Percentiles rank a stretch among this genome's conserved stretches.
Conservation (phyloP, 2,888 invertebrate genomes). For the Tachystola acroxantha region DNA sequence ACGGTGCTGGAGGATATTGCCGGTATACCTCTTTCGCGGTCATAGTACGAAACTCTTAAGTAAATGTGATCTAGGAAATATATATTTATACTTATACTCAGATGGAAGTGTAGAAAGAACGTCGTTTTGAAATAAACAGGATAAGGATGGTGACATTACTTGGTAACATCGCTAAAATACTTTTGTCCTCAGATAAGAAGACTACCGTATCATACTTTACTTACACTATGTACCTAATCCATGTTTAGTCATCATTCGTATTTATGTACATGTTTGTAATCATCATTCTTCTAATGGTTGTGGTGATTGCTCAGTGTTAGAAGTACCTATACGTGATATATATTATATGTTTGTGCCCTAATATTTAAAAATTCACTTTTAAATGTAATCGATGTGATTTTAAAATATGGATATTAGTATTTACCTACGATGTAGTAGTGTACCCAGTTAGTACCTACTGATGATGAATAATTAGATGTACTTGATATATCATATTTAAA, state of each 20-base stretch:
- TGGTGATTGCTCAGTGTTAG: conserved; percentile 55
- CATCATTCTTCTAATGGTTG: conserved; percentile 39
- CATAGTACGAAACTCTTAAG: background rate
- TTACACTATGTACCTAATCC: too few species aligned
- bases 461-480: conserved; percentile 9
- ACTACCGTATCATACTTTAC: too few species aligned
- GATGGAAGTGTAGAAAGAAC: background rate
- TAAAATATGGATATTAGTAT: conserved; percentile 26
- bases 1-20: too few species aligned
- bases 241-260: too few species aligned
- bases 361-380: conserved; percentile 27
- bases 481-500: conserved; percentile 28
- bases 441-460: conserved; percentile 17
- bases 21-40: background rate
- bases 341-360: conserved; percentile 25
- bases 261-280: too few species aligned
- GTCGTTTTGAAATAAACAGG: background rate
- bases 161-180: too few species aligned
- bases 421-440: too few species aligned
- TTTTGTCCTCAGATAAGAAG: too few species aligned
- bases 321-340: conserved; percentile 22
- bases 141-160: background rate
- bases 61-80: too few species aligned
- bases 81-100: too few species aligned
- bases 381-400: conserved; percentile 37